These are phyloP conservation scores for Acanthococcus lagerstroemiae DNA, from an alignment of 2,888 invertebrate species.

Conservation along the genomic window DNA sequence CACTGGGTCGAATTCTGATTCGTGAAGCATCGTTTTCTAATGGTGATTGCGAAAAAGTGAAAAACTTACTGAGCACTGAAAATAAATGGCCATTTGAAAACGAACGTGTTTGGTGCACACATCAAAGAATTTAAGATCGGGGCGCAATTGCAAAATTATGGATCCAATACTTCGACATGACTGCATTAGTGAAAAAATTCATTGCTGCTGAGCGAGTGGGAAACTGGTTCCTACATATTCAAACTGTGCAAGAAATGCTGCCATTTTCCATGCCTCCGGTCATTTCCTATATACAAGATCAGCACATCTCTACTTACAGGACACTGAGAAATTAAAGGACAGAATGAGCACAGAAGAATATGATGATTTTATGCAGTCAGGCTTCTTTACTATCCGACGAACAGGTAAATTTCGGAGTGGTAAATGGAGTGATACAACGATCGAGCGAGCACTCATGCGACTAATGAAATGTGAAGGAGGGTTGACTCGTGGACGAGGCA, in stretches of 20 bases:
- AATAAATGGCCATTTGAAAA: background rate
- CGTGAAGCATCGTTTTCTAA: too few species aligned
- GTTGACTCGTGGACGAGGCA: conserved; percentile 34
- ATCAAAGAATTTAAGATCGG: background rate
- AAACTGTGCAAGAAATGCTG: conserved; percentile 36
- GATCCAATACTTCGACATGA: background rate
- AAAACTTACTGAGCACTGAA: too few species aligned
- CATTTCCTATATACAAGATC: conserved; percentile 41
- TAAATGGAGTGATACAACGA: background rate
- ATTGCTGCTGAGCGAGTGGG: background rate
- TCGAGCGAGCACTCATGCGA: conserved; percentile 4
- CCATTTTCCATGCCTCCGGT: conserved; percentile 40
- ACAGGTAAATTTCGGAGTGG: conserved; percentile 25
- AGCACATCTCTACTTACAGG: conserved; percentile 41
- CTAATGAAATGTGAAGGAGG: conserved; percentile 28
- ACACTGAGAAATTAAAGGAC: conserved; percentile 38
- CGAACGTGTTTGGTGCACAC: background rate
- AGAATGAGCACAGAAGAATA: conserved; percentile 36
- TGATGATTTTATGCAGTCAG: conserved; percentile 33
- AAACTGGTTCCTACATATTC: background rate
- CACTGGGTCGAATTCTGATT: too few species aligned
- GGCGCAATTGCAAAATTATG: background rate
- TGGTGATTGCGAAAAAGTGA: too few species aligned
- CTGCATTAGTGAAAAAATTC: background rate
- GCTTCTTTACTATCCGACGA: conserved; percentile 21